Base-by-base conservation (phyloP, 2,797 vertebrate species). In the Mormyrops attenuatus region DNA sequence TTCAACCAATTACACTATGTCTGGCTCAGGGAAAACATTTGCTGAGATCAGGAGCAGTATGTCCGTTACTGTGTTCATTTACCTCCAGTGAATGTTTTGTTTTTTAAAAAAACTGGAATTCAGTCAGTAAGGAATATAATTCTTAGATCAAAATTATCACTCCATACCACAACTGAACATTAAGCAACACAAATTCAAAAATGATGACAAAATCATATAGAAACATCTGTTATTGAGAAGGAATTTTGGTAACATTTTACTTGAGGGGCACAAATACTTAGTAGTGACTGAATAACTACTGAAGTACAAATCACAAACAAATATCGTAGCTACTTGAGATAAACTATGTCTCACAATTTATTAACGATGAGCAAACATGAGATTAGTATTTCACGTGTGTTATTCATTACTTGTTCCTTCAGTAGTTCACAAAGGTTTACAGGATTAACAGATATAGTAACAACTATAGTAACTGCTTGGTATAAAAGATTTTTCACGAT, bases 1-100 rank as follows among this genome's bases (percentile, higher is more conserved):
- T 89, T 77, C 41, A 73, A 50, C 85, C n/a, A 89, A 89, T 89
- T 89, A 87, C 44, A 69, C 60, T 53, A 50, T 8, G 63, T 52
- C 85, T 55, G 26, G 50, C 85, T 87, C 49, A 30, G 17, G 57
- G 52, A 86, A 89, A 69, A 84, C 34, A 57, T 30, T 44, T 57
- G 86, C 86, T 87, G 86, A 55, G 52, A 20, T 57, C 22, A 22
- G 73, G 86, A n/a, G 53, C 9, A 20, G 50, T 55, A 41, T 89
- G 49, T 57, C 88, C 4, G 13, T 47, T 47, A 22, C 53, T 50
- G 47, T 80, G 52, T 34, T 89, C 88, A 47, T 41, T 47, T 41
- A 82, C 34, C 34, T 15, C 9, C 49, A 52, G 84, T 26, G 44
- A 49, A 52, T 85, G 82, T 85, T 85, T 69, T 60, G n/a, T 22